These are phyloP conservation scores for Pungitius pungitius DNA, from an alignment of 2,113 vertebrate species.

Conservation along the genomic window DNA sequence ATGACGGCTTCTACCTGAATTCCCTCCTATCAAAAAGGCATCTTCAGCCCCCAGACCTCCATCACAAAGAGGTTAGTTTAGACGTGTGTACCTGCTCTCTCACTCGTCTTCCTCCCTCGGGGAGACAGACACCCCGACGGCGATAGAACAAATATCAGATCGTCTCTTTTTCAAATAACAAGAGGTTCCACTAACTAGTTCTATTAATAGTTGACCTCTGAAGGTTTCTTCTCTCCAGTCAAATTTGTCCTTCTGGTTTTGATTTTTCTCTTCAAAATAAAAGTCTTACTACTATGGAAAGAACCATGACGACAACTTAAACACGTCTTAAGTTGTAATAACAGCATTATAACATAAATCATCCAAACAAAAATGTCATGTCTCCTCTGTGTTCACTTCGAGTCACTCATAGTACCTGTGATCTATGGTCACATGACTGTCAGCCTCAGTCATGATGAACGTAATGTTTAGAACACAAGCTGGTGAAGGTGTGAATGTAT, in stretches of 20 bases:
- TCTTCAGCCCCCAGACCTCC: constrained; percentile 35
- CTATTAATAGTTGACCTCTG: neutral
- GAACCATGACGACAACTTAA: too few species aligned
- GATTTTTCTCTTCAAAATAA: too few species aligned
- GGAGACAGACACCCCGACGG: too few species aligned
- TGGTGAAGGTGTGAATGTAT: neutral
- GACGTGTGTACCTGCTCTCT: constrained; percentile 30
- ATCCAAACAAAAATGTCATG: too few species aligned
- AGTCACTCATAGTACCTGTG: neutral
- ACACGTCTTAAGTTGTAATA: too few species aligned
- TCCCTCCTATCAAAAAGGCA: constrained; percentile 39
- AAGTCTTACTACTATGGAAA: too few species aligned
- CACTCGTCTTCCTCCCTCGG: neutral
- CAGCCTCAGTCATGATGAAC: neutral
- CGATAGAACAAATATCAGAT: neutral
- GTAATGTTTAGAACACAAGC: neutral
- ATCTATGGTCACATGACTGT: neutral
- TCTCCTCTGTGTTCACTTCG: too few species aligned
- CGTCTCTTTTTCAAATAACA: neutral
- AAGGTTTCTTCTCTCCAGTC: too few species aligned
- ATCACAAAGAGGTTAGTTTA: constrained; percentile 24
- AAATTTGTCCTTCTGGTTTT: too few species aligned
- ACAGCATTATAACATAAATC: too few species aligned
- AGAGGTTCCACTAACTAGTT: neutral
- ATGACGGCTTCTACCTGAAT: constrained; percentile 39